These are phyloP conservation scores for Corythornis leucogaster DNA, from an alignment of 2,797 vertebrate genomes.

Conservation along the genomic window DNA sequence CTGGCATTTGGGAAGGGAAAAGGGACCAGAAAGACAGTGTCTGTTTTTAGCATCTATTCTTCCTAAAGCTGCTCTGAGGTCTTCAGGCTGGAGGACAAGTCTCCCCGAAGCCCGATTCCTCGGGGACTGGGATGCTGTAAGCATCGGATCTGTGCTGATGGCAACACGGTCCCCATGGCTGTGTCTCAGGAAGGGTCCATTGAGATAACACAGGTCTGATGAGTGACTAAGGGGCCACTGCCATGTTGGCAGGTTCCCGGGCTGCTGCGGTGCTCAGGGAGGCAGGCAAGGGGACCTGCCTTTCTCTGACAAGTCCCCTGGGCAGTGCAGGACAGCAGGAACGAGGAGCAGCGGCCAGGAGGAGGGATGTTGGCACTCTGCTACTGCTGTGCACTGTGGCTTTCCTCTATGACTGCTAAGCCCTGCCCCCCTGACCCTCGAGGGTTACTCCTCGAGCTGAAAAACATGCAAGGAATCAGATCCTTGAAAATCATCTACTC, in stretches of 20 bases:
- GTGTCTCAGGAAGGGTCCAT: rapidly evolving
- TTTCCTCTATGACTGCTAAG: background rate
- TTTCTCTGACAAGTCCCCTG: background rate
- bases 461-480: background rate
- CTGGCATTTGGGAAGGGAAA: background rate
- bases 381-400: rapidly evolving
- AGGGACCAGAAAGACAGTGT: background rate
- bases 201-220: rapidly evolving
- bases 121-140: background rate
- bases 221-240: rapidly evolving
- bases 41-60: background rate
- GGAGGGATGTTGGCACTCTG: background rate
- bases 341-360: background rate
- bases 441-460: background rate
- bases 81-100: background rate
- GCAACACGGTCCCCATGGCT: rapidly evolving
- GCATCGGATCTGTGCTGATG: background rate
- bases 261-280: background rate
- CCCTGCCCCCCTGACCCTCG: too few species aligned
- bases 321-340: background rate
- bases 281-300: background rate
- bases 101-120: rapidly evolving
- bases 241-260: rapidly evolving
- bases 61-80: background rate
- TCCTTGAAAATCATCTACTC: background rate